phyloP scores from a whole-genome alignment of 2,888 invertebrate species.

The Luperina testacea region DNA sequence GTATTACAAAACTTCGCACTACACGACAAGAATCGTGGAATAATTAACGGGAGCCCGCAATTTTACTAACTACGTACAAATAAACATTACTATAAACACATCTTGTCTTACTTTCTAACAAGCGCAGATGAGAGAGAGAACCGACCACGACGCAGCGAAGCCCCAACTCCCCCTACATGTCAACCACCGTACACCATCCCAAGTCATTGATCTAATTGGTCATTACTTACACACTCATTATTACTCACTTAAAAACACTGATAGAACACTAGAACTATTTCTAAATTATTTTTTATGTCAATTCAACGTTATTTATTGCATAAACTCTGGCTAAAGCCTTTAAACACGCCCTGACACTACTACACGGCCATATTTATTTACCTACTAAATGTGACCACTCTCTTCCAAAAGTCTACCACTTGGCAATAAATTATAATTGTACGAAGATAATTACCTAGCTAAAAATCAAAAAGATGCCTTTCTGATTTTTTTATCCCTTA shows the following conservation, averaged over 20 bases:
- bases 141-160: conserved; percentile 78
- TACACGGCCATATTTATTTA: conserved; percentile 88
- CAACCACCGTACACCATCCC: conserved; percentile 77
- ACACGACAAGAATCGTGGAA: conserved; percentile 58
- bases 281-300: conserved; percentile 34
- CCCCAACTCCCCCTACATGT: conserved; percentile 79
- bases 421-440: not conserved
- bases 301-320: conserved; percentile 30
- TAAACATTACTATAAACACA: conserved; percentile 75
- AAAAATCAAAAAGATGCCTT: not conserved
- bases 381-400: conserved; percentile 72
- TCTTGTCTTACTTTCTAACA: conserved; percentile 80
- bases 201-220: conserved; percentile 85
- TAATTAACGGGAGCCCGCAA: conserved; percentile 65
- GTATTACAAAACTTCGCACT: conserved; percentile 60
- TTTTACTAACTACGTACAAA: conserved; percentile 68
- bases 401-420: conserved; percentile 1
- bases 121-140: conserved; percentile 77
- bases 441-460: not conserved
- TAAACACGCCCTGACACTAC: conserved; percentile 72
- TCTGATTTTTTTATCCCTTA: too few relatives aligned
- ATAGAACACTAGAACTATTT: conserved; percentile 38
- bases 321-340: conserved; percentile 25
- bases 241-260: conserved; percentile 51
- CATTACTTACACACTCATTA: conserved; percentile 70